Conservation (phyloP, 1,140 invertebrate genomes). For the Caerostris extrusa region DNA sequence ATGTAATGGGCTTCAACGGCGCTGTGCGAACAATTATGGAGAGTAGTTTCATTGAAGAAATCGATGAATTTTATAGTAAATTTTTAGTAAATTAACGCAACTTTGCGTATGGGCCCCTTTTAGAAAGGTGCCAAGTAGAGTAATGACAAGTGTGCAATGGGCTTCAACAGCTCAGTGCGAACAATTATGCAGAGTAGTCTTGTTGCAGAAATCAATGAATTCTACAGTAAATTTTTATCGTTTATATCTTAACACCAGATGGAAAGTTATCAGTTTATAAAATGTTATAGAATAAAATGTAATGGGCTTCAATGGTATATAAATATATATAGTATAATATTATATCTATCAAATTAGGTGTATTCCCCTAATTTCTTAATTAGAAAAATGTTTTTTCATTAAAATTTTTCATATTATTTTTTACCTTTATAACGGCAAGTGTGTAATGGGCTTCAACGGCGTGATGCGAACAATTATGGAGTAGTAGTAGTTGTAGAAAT, state of each 20-base stretch:
- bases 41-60: neutral
- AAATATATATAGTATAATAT: no score
- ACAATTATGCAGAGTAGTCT: neutral
- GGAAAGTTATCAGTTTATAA: no score
- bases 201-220: neutral
- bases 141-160: constrained; percentile 40
- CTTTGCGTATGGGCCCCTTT: constrained; percentile 14
- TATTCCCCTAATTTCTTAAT: no score
- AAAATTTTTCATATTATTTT: no score
- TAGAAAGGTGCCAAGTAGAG: constrained; percentile 56
- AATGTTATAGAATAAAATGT: no score
- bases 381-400: no score
- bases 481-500: neutral
- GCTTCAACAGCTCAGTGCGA: neutral
- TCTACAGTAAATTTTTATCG: no score
- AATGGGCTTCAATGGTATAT: no score
- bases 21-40: neutral
- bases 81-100: neutral
- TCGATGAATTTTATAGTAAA: no score
- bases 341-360: no score
- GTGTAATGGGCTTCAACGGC: constrained; percentile 2
- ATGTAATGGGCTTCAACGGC: neutral
- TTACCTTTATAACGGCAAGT: constrained; percentile 56
- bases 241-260: no score
- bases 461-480: neutral